Percentiles rank a stretch among this genome's conserved stretches.
phyloP scores from a whole-genome alignment of 2,888 invertebrate genomes.

The Hydroisotoma schaefferi region DNA sequence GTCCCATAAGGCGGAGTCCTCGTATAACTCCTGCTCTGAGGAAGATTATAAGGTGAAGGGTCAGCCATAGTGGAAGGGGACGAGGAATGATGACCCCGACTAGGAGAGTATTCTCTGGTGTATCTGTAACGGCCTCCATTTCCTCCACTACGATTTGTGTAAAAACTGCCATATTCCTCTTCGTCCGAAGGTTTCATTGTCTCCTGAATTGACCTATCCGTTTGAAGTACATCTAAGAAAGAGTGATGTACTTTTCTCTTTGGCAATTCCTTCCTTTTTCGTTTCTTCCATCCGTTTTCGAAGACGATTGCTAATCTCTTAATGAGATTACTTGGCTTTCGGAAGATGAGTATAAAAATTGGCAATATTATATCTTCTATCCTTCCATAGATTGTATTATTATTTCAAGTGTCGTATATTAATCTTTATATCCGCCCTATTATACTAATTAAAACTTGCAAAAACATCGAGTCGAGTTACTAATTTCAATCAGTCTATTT shows the following conservation, averaged over 20 bases:
- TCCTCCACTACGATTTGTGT: conserved; percentile 39
- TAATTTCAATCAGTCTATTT: too few species aligned
- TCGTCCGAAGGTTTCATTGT: conserved; percentile 47
- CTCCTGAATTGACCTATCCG: not conserved
- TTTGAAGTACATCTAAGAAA: conserved; percentile 15
- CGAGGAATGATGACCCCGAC: conserved; percentile 43
- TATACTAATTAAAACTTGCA: too few species aligned
- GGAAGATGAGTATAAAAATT: too few species aligned
- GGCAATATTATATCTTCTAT: too few species aligned
- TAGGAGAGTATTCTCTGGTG: conserved; percentile 47
- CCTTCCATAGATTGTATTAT: too few species aligned
- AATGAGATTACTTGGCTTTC: too few species aligned
- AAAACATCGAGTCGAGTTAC: too few species aligned
- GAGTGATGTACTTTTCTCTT: not conserved
- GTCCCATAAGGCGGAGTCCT: conserved; percentile 43
- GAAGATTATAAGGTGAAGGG: conserved; percentile 40
- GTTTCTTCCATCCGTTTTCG: not conserved
- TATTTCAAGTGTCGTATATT: too few species aligned
- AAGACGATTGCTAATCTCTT: not conserved
- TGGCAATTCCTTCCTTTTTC: not conserved
- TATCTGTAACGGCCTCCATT: conserved; percentile 39
- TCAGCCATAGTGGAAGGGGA: conserved; percentile 30
- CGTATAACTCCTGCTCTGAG: conserved; percentile 39
- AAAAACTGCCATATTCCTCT: conserved; percentile 48
- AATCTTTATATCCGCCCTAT: too few species aligned